Evolutionary conservation across 2,888 invertebrate genomes (phyloP), one percentile per base, ranked within the genome.

Genomic region (Caenorhabditis imperialis): DNA sequence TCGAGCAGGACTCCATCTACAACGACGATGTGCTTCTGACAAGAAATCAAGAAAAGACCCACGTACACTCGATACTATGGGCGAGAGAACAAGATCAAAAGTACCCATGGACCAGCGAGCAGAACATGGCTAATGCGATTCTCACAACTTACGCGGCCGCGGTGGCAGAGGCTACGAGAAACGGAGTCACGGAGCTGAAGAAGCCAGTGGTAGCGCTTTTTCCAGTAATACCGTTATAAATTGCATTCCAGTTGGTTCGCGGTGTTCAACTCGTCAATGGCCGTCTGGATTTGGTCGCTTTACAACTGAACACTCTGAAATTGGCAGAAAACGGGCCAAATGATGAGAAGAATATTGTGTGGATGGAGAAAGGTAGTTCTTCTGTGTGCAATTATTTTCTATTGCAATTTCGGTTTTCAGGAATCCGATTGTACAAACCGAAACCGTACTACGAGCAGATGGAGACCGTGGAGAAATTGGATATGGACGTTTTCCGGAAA

Each of bases 241-340:
- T 51, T 44, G 30, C 12, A 40, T 70, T 72, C 54, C 57, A 75
- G 80, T 45, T 87, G n/a, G 70, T 77, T 0, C 83, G 85, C 50
- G 83, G 81, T 27, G 83, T 86, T 10, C 87, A 87, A 53, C 61
- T 87, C 25, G 81, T 84, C 10, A 79, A 85, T 55, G 87, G 87
- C 5, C 70, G 78, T 40, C 48, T 87, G 23, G 87, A 87, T 76
- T 57, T 87, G 50, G 85, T 85, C 12, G 83, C 84, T 14, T 69
- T 87, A 30, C 87, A 87, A 57, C 48, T 87, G 73, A 87, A 87
- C 60, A 85, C 82, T 7, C 53, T 86, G 37, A 87, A 92, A 93
- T 40, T 79, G 42, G 65, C 71, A 1, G 65, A 80, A 25, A 50
- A 76, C 8, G 78, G 58, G 44, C 57, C 72, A 10, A 85, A 81